phyloP scores from a whole-genome alignment of 2,113 vertebrate genomes.

The Gopherus evgoodei region DNA sequence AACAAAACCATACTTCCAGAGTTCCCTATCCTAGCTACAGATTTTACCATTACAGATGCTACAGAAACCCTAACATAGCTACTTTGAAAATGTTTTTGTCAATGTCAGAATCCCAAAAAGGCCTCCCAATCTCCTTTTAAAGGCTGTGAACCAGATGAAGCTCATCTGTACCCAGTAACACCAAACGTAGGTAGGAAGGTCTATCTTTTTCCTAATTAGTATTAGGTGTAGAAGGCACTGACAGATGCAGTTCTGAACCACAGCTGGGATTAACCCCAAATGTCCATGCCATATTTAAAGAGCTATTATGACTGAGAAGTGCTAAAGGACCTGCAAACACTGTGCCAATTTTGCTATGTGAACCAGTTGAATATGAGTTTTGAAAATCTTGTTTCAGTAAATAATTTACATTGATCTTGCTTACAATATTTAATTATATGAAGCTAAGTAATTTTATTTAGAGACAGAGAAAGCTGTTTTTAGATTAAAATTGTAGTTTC shows the following conservation, averaged over 20 bases:
- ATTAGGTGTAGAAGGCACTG: neutral
- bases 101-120: neutral
- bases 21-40: neutral
- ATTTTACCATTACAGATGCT: neutral
- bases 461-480: neutral
- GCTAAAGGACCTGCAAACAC: neutral
- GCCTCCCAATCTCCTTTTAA: neutral
- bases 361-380: neutral
- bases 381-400: neutral
- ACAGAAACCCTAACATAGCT: neutral
- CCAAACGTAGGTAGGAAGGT: neutral
- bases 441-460: constrained; percentile 8
- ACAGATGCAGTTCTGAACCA: neutral
- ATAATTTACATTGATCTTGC: neutral
- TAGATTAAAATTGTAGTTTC: neutral
- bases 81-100: no score
- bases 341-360: neutral
- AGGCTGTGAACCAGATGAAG: neutral
- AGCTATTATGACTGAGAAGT: neutral
- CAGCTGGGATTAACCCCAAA: neutral
- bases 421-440: neutral
- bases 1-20: neutral
- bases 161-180: neutral
- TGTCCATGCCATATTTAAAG: neutral
- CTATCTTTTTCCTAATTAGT: neutral